A percentile compares a stretch with the other conserved stretches of the same genome.
Conservation (phyloP, 2,797 vertebrate species). For the Novumbra hubbsi region DNA sequence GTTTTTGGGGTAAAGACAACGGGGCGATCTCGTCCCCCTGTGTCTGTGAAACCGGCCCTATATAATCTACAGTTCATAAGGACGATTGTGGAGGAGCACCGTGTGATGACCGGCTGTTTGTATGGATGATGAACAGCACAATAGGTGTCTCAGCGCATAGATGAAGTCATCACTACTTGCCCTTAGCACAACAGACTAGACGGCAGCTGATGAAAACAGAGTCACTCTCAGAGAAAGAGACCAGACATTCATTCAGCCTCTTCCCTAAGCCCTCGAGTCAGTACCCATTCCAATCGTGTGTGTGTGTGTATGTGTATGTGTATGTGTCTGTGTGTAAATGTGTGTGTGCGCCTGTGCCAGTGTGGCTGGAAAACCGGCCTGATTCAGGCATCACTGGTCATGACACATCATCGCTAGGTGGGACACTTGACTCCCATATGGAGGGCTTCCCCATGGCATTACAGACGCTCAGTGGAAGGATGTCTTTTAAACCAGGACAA, state of each 20-base stretch:
- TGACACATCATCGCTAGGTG: slow-evolving; percentile 30
- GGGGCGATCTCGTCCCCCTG: no score
- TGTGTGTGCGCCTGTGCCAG: no score
- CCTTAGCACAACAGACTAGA: slow-evolving; percentile 7
- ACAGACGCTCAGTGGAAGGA: slow-evolving; percentile 53
- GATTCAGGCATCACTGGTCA: slow-evolving; percentile 28
- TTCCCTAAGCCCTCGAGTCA: not conserved
- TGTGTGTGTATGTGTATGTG: slow-evolving; percentile 16
- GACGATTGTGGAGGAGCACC: not conserved
- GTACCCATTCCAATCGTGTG: slow-evolving; percentile 5
- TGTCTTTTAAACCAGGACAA: slow-evolving; percentile 61
- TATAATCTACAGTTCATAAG: not conserved
- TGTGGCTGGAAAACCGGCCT: slow-evolving; percentile 21
- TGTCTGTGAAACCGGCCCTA: no score
- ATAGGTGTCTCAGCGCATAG: not conserved
- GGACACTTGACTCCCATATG: slow-evolving; percentile 38
- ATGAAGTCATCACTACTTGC: slow-evolving; percentile 4
- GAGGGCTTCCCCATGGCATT: slow-evolving; percentile 33
- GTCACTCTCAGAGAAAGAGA: not conserved
- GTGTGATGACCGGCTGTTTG: not conserved
- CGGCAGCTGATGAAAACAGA: slow-evolving; percentile 1
- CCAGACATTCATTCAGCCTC: not conserved
- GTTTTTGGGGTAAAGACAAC: no score
- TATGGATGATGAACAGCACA: not conserved
- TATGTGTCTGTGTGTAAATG: no score